phyloP scores from a whole-genome alignment of 2,888 invertebrate species.

The Hermaeophaga mercurialis region DNA sequence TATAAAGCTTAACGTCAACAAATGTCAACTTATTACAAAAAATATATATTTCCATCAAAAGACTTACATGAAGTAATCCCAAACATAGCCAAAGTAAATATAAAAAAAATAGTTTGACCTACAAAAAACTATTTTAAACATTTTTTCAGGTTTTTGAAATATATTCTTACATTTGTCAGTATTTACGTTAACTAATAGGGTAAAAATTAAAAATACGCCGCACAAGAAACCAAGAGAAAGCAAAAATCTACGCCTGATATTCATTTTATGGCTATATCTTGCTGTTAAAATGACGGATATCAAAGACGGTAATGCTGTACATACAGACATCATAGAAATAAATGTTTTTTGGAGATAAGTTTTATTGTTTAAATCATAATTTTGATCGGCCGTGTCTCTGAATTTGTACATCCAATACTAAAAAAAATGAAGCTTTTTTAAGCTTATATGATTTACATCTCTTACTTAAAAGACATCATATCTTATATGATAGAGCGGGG shows the following conservation, averaged over 20 bases:
- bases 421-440: slow-evolving; percentile 1
- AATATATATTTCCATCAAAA: too few species aligned
- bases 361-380: slow-evolving; percentile 23
- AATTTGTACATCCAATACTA: slow-evolving; percentile 36
- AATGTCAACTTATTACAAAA: not conserved
- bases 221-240: slow-evolving; percentile 9
- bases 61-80: slow-evolving; percentile 11
- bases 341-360: slow-evolving; percentile 21
- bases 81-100: not conserved
- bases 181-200: slow-evolving; percentile 26
- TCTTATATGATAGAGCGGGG: not conserved
- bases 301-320: slow-evolving; percentile 16
- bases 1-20: not conserved
- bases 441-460: too few species aligned
- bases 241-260: slow-evolving; percentile 24
- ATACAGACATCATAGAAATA: slow-evolving; percentile 10
- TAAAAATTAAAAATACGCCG: slow-evolving; percentile 14
- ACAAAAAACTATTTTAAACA: slow-evolving; percentile 1
- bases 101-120: slow-evolving; percentile 19
- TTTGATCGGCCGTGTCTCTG: slow-evolving; percentile 13
- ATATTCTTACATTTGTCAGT: slow-evolving; percentile 35
- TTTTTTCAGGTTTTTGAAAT: too few species aligned
- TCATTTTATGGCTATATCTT: slow-evolving; percentile 28
- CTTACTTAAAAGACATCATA: too few species aligned
- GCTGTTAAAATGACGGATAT: slow-evolving; percentile 30